Conservation (phyloP, 2,113 vertebrate species). For the Trichechus manatus region DNA sequence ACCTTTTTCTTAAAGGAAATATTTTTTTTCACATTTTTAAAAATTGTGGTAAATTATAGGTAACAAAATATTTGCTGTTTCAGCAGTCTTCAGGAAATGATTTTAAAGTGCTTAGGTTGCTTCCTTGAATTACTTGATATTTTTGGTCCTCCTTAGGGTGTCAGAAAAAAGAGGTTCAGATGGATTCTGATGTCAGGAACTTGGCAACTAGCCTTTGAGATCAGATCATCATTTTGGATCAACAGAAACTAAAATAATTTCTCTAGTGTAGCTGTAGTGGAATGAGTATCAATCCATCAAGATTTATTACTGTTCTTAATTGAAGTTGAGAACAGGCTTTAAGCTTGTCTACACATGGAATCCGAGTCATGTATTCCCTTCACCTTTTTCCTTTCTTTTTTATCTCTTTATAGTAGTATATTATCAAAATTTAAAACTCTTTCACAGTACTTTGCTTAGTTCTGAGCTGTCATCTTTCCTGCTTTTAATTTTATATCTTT, state of each 20-base stretch:
- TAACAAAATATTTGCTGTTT: neutral
- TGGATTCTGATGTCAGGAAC: constrained; percentile 16
- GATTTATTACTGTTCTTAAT: constrained; percentile 39
- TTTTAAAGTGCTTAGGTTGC: constrained; percentile 1
- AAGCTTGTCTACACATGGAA: neutral
- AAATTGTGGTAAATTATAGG: too few species aligned
- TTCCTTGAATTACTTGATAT: constrained; percentile 49
- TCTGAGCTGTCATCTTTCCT: constrained; percentile 25
- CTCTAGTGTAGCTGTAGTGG: neutral
- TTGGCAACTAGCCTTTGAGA: neutral
- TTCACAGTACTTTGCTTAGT: neutral
- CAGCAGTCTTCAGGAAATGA: neutral
- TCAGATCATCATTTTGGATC: neutral
- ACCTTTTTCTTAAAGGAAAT: neutral
- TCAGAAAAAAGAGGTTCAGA: constrained; percentile 22
- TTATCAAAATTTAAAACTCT: constrained; percentile 32
- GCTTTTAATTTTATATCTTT: constrained; percentile 23
- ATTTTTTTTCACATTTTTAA: neutral
- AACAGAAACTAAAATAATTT: constrained; percentile 23
- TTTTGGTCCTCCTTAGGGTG: neutral
- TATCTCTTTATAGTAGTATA: constrained; percentile 29
- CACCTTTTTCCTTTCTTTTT: constrained; percentile 10
- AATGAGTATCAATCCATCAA: neutral
- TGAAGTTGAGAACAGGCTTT: neutral
- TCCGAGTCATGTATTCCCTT: constrained; percentile 1